A percentile compares a stretch with the other conserved stretches of the same genome.
Evolutionary conservation across 2,888 invertebrate genomes (phyloP).

Genomic region (Romanomermis culicivorax): DNA sequence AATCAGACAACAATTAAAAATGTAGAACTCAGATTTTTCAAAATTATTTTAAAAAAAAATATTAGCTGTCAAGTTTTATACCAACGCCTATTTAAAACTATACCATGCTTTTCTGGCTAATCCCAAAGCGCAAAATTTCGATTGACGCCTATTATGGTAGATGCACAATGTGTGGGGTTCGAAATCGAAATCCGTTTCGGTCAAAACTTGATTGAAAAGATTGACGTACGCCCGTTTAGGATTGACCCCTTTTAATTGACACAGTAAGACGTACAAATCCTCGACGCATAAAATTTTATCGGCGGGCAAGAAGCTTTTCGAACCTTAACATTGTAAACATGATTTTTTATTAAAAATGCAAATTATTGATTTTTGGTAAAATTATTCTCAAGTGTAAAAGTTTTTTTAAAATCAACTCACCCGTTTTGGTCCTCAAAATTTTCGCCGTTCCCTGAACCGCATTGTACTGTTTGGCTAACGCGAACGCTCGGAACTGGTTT

Average conservation of each 20-base stretch:
- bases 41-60: neutral
- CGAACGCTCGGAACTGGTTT: neutral
- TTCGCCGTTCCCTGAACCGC: neutral
- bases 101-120: neutral
- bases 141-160: neutral
- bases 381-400: neutral
- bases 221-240: neutral
- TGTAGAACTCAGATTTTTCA: neutral
- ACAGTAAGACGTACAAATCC: slow-evolving; percentile 1
- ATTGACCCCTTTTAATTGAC: neutral
- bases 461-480: slow-evolving; percentile 1
- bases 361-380: no score
- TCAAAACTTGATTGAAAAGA: neutral
- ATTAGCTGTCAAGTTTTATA: neutral
- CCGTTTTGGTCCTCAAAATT: neutral
- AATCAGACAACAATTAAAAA: neutral
- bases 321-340: slow-evolving; percentile 1
- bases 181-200: neutral
- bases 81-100: neutral
- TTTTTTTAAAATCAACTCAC: neutral
- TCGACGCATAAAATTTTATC: neutral
- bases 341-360: no score
- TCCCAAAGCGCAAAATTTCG: slow-evolving; percentile 1
- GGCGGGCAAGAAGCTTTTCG: neutral
- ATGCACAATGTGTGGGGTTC: neutral